phyloP scores from a whole-genome alignment of 2,888 invertebrate genomes.

The Bombyx huttoni region DNA sequence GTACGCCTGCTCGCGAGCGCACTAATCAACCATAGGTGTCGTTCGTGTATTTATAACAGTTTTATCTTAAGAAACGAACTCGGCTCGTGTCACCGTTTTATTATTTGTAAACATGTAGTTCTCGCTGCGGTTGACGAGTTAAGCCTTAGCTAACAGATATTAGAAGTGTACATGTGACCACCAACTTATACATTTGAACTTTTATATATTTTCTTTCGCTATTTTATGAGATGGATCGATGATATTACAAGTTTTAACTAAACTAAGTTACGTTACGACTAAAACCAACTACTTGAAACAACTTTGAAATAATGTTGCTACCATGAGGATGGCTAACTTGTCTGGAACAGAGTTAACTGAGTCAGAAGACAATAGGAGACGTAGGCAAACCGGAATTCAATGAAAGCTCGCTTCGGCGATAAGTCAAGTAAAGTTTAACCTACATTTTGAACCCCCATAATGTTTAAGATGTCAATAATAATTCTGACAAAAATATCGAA shows the following conservation, averaged over 20 bases:
- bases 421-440: too few species aligned
- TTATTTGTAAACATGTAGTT: constrained; percentile 25
- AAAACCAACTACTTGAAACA: not conserved
- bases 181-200: not conserved
- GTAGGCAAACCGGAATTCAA: too few species aligned
- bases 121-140: constrained; percentile 7
- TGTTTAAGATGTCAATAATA: too few species aligned
- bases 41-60: constrained; percentile 50
- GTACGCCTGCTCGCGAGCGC: constrained; percentile 31
- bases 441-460: too few species aligned
- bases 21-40: constrained; percentile 35
- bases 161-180: not conserved
- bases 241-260: too few species aligned
- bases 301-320: not conserved
- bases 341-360: not conserved
- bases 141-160: constrained; percentile 1
- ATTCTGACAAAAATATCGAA: too few species aligned
- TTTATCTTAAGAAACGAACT: constrained; percentile 35
- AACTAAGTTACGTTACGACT: too few species aligned
- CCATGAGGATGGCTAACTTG: not conserved
- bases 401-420: too few species aligned
- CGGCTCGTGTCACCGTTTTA: constrained; percentile 15
- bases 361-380: not conserved
- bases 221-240: not conserved
- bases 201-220: not conserved